A percentile compares a stretch with the other conserved stretches of the same genome.
Evolutionary conservation across 1,140 invertebrate species (phyloP).

Genomic region (Thereuonema tuberculata): DNA sequence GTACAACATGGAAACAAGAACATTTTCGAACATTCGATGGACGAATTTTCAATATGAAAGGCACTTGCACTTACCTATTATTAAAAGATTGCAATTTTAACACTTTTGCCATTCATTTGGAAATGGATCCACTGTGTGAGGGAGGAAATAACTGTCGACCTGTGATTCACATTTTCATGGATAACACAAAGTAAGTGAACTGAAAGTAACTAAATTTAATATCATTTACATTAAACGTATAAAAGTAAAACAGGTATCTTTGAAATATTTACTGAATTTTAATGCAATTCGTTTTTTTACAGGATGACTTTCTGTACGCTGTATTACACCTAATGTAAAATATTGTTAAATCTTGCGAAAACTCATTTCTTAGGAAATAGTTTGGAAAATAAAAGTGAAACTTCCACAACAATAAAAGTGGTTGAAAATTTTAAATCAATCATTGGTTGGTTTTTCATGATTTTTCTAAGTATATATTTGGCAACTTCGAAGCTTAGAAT

Average conservation of each 20-base stretch:
- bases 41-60: conserved; percentile 34
- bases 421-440: no score
- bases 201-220: background rate
- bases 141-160: conserved; percentile 16
- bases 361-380: no score
- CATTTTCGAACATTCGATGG: conserved; percentile 80
- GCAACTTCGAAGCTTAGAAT: no score
- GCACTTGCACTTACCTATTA: conserved; percentile 33
- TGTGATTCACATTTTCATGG: conserved; percentile 15
- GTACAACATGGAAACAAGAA: conserved; percentile 58
- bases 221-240: conserved; percentile 13
- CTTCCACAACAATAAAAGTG: no score
- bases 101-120: conserved; percentile 22
- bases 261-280: background rate
- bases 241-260: conserved; percentile 27
- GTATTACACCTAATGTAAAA: no score
- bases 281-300: conserved; percentile 17
- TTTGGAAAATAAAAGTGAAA: no score
- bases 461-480: no score
- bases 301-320: no score
- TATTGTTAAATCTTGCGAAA: no score
- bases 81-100: conserved; percentile 20
- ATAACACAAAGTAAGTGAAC: conserved; percentile 20
- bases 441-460: no score
- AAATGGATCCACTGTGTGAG: no score